Base-by-base conservation (phyloP, 2,797 vertebrate genomes). In the Dallia pectoralis region DNA sequence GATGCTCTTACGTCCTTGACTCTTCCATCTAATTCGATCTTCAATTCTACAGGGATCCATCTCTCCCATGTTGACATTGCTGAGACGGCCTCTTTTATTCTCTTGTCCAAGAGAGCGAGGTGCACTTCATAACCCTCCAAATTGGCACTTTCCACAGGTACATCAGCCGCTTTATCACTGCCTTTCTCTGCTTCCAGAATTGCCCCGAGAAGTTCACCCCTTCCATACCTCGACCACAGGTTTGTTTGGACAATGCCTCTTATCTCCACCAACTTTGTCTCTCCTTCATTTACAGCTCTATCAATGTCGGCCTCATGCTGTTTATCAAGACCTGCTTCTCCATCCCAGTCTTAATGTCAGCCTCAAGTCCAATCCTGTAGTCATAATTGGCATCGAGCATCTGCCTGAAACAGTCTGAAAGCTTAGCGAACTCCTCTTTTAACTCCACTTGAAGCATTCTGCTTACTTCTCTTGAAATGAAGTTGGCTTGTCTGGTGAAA, bases 301-400 rank as follows among this genome's bases (percentile, higher is more conserved):
- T 27, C 29, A 3, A 62, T 4, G 12, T 63, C 68, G 6, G 7
- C 7, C 14, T 14, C n/a, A 6, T 30, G 18, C 48, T 30, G 25
- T 16, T 16, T 18, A 12, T 4, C 29, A 8, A 30, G 61, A 2
- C 14, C 61, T 14, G 25, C 61, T 5, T 30, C 3, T 25, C 1
- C 61, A 32, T 68, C 19, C 11, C n/a, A n/a, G n/a, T n/a, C n/a
- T n/a, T n/a, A n/a, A 22, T 49, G 22, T 68, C 19, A 47, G 67
- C 67, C 18, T 27, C 16, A 0, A 68, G 19, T 27, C 68, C 68
- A 69, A 8, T 18, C 68, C 22, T 69, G 68, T 69, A 69, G 48
- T 51, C 48, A 53, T 69, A 48, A 47, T 51, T 69, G 47, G 67
- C 48, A 19, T 69, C 47, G 18, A 69, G n/a, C 11, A 51, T 32